Base-by-base conservation (phyloP, 2,113 vertebrate species). In the Camelus bactrianus region DNA sequence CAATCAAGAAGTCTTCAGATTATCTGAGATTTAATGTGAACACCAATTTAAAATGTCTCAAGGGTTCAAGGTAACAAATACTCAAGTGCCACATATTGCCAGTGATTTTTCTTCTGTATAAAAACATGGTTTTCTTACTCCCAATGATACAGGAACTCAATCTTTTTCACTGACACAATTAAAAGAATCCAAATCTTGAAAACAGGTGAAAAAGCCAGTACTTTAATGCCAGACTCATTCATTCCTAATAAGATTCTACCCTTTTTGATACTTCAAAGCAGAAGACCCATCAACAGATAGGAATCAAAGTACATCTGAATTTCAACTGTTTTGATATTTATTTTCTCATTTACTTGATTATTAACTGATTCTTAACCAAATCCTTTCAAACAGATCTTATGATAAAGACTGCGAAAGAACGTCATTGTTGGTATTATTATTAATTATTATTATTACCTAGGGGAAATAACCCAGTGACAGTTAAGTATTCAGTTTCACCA, bases 1-100 rank as follows among this genome's bases (percentile, higher is more conserved):
- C 20, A 96, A 64, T 73, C 42, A 94, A 94, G 58, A 58, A 94
- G 32, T 58, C 52, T 38, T 93, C 42, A 42, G 72, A 46, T 94
- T 50, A 92, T 50, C 32, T 92, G 76, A 94, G 70, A 85, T 35
- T 87, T 87, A 91, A 89, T 72, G 75, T 91, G 52, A 95, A 91
- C n/a, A 92, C 64, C 28, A 60, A 73, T 46, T 94, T 67, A 95
- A 90, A 93, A 62, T 48, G 26, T 86, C 26, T 35, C 22, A 88
- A 64, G 64, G 83, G 15, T 80, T 92, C 70, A 90, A 94, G 32
- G 30, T 95, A 95, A 91, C 28, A 90, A 87, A 85, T 58, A 91
- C 28, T 58, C 19, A 92, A 80, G 70, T 48, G 65, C 58, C 24
- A 58, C 35, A 73, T n/a, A 52, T 15, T 80, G 56, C 54, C 60